Evolutionary conservation across 2,888 invertebrate genomes (phyloP).

Genomic region (Ophioninae sp.): DNA sequence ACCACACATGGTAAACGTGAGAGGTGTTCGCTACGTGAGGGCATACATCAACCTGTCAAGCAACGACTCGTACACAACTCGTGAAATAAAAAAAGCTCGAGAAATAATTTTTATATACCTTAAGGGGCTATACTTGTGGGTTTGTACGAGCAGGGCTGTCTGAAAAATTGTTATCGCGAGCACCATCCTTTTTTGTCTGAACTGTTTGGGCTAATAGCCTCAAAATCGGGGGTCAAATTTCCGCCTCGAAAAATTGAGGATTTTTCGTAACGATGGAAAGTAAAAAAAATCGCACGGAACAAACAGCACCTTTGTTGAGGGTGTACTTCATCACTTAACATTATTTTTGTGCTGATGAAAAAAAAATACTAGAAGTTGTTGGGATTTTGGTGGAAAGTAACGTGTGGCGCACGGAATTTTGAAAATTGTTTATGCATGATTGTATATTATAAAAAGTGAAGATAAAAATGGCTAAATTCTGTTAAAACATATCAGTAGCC

Average conservation of each 20-base stretch:
- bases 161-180: no score
- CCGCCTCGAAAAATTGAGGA: background rate
- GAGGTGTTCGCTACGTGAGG: conserved; percentile 70
- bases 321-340: no score
- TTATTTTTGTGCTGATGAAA: no score
- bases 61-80: conserved; percentile 29
- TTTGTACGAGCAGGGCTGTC: no score
- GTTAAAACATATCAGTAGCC: conserved; percentile 14
- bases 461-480: background rate
- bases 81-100: conserved; percentile 26
- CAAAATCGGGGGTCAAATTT: background rate
- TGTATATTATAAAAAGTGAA: no score
- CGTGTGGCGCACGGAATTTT: no score
- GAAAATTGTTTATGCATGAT: no score
- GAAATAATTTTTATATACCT: conserved; percentile 19
- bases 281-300: background rate
- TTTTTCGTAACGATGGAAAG: conserved; percentile 1
- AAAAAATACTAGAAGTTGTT: no score
- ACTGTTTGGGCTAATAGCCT: no score
- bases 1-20: conserved; percentile 66
- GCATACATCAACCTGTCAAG: conserved; percentile 67
- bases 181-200: no score
- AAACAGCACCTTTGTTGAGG: no score
- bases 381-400: no score
- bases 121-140: background rate